Percentiles rank a stretch among this genome's conserved stretches.
These are phyloP conservation scores for Hipposideros larvatus DNA, from an alignment of 2,797 vertebrate genomes.

Conservation along the genomic window DNA sequence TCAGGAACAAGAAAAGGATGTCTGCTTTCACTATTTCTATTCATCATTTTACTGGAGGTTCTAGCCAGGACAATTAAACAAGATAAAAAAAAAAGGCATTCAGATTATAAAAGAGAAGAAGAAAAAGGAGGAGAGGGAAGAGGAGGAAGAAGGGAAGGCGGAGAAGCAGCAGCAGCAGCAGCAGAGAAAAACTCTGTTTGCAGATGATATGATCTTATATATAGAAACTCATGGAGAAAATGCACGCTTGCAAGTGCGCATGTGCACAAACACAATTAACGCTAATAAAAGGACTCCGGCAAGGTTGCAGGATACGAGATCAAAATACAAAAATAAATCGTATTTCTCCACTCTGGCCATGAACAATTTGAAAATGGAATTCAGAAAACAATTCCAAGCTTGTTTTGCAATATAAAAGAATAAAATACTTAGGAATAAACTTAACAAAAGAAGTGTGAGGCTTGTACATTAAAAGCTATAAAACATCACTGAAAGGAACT, in stretches of 20 bases:
- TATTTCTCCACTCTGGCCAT: not conserved
- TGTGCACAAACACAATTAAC: not conserved
- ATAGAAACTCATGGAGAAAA: not conserved
- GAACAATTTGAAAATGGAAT: not conserved
- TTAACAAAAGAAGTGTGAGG: not conserved
- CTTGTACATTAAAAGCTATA: not conserved
- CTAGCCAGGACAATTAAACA: not conserved
- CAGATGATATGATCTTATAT: not conserved
- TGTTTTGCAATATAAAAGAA: not conserved
- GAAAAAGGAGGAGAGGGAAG: too few relatives aligned
- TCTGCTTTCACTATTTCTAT: not conserved
- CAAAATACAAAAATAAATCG: not conserved
- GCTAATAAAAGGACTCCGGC: not conserved
- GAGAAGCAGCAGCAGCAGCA: not conserved
- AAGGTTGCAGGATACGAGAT: not conserved
- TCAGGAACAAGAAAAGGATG: not conserved
- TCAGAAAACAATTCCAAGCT: not conserved
- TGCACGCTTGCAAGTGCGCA: fast-evolving
- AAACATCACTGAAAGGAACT: not conserved
- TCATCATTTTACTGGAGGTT: not conserved
- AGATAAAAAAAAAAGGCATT: constrained; percentile 14
- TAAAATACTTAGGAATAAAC: not conserved
- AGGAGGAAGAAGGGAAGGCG: too few relatives aligned
- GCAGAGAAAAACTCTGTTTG: not conserved
- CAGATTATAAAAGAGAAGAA: not conserved